Percentiles rank a stretch among this genome's conserved stretches.
Evolutionary conservation across 2,888 invertebrate species (phyloP).

Genomic region (Rhorus exstirpatorius): DNA sequence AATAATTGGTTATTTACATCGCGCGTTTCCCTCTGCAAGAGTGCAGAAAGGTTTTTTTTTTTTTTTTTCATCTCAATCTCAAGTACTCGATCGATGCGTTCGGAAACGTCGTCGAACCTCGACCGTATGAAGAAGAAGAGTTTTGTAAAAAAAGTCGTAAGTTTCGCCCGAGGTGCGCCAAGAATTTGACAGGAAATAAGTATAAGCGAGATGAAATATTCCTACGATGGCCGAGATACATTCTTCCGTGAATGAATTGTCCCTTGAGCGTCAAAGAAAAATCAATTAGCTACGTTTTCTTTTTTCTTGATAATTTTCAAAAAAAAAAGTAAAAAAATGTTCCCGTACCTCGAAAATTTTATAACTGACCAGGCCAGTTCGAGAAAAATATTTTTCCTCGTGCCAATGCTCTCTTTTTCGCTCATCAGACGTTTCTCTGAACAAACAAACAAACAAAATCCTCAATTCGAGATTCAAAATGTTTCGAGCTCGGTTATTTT

Average conservation of each 20-base stretch:
- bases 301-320: too few species aligned
- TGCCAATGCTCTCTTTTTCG: constrained; percentile 64
- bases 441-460: constrained; percentile 47
- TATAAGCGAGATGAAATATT: constrained; percentile 77
- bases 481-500: too few species aligned
- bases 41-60: not conserved
- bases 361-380: constrained; percentile 79
- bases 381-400: constrained; percentile 71
- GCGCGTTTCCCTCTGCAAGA: not conserved
- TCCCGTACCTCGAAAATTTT: constrained; percentile 77
- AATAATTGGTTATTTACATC: too few species aligned
- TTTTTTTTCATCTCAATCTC: not conserved
- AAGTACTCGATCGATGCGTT: not conserved
- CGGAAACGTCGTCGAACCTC: constrained; percentile 73
- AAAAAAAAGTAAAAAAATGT: constrained; percentile 3
- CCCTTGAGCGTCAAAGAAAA: constrained; percentile 68
- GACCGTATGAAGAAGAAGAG: constrained; percentile 76
- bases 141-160: constrained; percentile 76
- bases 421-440: constrained; percentile 72
- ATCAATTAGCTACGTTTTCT: not conserved
- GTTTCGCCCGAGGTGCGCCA: constrained; percentile 77
- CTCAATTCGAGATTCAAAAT: too few species aligned
- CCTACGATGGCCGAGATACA: constrained; percentile 78
- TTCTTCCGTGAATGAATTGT: constrained; percentile 76
- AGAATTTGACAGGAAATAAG: constrained; percentile 77